These are phyloP conservation scores for Hippocampus zosterae DNA, from an alignment of 2,113 vertebrate species.

Conservation along the genomic window DNA sequence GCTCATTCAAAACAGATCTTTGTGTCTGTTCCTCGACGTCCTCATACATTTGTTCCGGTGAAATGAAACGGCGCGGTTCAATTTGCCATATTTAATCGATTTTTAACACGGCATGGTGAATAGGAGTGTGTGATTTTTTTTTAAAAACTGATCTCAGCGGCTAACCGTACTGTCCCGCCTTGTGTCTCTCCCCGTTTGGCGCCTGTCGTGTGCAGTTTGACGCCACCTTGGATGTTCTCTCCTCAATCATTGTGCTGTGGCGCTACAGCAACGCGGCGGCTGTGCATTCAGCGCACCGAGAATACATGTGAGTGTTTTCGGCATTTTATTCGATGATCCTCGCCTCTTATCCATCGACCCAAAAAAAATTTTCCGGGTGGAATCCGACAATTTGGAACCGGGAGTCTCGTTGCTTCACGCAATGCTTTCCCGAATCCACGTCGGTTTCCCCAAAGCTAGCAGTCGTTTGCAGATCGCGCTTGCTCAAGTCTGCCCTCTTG, in stretches of 20 bases:
- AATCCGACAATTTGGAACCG: too few species aligned
- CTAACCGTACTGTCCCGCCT: not conserved
- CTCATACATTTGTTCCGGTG: not conserved
- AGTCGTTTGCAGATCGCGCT: not conserved
- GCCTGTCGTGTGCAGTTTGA: slow-evolving; percentile 80
- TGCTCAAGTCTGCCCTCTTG: slow-evolving; percentile 5
- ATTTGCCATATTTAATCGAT: not conserved
- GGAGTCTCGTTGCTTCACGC: too few species aligned
- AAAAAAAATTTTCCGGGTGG: too few species aligned
- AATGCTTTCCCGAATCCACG: not conserved
- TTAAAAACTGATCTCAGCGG: too few species aligned
- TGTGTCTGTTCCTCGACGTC: too few species aligned
- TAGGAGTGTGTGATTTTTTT: not conserved
- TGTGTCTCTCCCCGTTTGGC: not conserved
- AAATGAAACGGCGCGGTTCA: not conserved
- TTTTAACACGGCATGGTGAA: not conserved
- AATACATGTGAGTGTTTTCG: slow-evolving; percentile 89
- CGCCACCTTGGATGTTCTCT: slow-evolving; percentile 90
- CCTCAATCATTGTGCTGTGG: slow-evolving; percentile 93
- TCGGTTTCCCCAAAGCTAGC: not conserved
- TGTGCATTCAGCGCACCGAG: slow-evolving; percentile 93
- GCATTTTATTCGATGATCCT: not conserved
- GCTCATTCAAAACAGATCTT: too few species aligned
- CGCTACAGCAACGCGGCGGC: slow-evolving; percentile 97
- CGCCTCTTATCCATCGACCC: not conserved